A percentile compares a stretch with the other conserved stretches of the same genome.
phyloP scores from a whole-genome alignment of 2,113 vertebrate species.

The Scatophagus argus region DNA sequence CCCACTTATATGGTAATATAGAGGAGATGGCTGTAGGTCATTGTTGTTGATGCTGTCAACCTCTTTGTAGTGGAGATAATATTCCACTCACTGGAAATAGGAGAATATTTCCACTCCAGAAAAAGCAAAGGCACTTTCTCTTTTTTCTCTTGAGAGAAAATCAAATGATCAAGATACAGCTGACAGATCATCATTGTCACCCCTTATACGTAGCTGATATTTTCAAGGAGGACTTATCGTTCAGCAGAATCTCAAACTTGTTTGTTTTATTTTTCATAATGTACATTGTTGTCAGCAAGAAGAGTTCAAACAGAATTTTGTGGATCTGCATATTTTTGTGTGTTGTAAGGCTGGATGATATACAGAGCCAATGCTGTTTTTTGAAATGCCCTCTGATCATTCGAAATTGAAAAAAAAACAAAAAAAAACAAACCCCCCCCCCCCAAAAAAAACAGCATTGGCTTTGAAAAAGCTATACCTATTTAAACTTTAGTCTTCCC shows the following conservation, averaged over 20 bases:
- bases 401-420: too few species aligned
- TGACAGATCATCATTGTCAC: slow-evolving; percentile 21
- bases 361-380: neutral
- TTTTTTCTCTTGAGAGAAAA: slow-evolving; percentile 27
- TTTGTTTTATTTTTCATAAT: slow-evolving; percentile 33
- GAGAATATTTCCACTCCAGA: slow-evolving; percentile 48
- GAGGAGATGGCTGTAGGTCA: slow-evolving; percentile 51
- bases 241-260: slow-evolving; percentile 10
- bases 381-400: neutral
- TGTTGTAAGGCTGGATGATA: slow-evolving; percentile 27
- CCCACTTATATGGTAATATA: slow-evolving; percentile 65
- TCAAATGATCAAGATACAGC: slow-evolving; percentile 50
- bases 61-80: slow-evolving; percentile 70
- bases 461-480: neutral
- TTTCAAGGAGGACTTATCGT: slow-evolving; percentile 3
- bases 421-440: too few species aligned
- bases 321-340: neutral
- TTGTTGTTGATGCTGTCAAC: slow-evolving; percentile 47
- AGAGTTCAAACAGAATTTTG: neutral
- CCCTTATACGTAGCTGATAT: slow-evolving; percentile 6
- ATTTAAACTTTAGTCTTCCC: slow-evolving; percentile 17
- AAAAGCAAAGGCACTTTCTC: slow-evolving; percentile 25
- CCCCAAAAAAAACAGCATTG: too few species aligned
- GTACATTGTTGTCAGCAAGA: slow-evolving; percentile 3
- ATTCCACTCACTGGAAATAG: too few species aligned